Evolutionary conservation across 2,113 vertebrate species (phyloP), one percentile per base, ranked within the genome.

Genomic region (Oncorhynchus gorbuscha): DNA sequence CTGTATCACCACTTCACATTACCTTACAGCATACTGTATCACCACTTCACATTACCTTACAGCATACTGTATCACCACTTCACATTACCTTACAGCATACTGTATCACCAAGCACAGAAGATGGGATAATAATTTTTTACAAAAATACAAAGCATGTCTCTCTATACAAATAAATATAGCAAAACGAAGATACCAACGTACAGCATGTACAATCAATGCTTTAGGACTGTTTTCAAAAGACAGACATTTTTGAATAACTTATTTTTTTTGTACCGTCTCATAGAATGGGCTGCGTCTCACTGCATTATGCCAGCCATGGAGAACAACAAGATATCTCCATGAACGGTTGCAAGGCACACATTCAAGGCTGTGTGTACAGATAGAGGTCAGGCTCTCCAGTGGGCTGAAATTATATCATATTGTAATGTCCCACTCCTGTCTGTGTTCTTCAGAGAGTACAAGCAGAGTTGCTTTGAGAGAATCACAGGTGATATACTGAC

Each of bases 91-190:
- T 55, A 20, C 16, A 81, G 18, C 3, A 69, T 71, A 14, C 6
- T 30, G 39, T 45, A 45, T 45, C 39, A 18, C 51, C 51, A 55
- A 4, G 16, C 51, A 13, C 51, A 24, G 1, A 24, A 32, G 6
- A 65, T 61, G n/a, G n/a, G n/a, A n/a, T n/a, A n/a, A n/a, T n/a
- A 62, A 82, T 76, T 76, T 85, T 79, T 91, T 91, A 91, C 81
- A 93, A 93, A 94, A 93, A 92, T 92, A 93, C 84, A 91, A 90
- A 92, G 74, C 9, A 79, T 89, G 83, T 89, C 24, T 90, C 76
- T 2, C 39, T 89, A 87, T 93, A 89, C 84, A 94, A 94, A 94
- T 94, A 94, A 93, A 94, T 93, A 94, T 83, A 14, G 77, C 77
- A 72, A 85, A 85, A 86, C 80, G 2, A 80, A 83, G 79, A 83